phyloP scores from a whole-genome alignment of 2,113 vertebrate species.

The Rhodinocichla rosea region DNA sequence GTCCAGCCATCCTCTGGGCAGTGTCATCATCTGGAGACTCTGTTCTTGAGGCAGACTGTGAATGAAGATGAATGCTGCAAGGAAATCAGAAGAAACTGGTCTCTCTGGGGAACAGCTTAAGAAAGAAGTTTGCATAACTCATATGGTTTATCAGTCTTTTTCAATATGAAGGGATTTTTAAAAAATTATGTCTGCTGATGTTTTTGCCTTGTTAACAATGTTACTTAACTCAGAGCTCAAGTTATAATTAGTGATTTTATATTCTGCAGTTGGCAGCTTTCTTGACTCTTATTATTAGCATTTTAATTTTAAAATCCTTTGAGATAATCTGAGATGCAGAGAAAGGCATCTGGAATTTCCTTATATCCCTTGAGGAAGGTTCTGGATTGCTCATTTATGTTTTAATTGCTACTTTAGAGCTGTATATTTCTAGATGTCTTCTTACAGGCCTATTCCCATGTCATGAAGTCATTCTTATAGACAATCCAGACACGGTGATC shows the following conservation, averaged over 20 bases:
- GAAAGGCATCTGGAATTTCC: background rate
- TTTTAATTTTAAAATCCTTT: slow-evolving; percentile 15
- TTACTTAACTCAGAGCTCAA: background rate
- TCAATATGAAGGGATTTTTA: background rate
- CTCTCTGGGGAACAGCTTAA: background rate
- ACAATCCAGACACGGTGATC: background rate
- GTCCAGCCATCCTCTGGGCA: background rate
- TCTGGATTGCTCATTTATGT: background rate
- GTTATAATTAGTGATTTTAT: background rate
- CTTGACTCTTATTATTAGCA: background rate
- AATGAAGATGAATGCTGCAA: background rate
- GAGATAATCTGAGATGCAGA: background rate
- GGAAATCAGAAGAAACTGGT: background rate
- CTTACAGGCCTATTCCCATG: background rate
- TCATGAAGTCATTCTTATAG: background rate
- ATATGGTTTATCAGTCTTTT: background rate
- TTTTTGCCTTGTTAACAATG: background rate
- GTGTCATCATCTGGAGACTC: background rate
- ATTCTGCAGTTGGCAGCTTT: background rate
- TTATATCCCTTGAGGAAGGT: background rate
- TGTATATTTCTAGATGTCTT: background rate
- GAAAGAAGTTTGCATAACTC: background rate
- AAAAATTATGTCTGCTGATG: background rate
- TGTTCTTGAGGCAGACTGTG: background rate
- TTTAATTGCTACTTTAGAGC: slow-evolving; percentile 20